Evolutionary conservation across 2,888 invertebrate genomes (phyloP).

Genomic region (Muscina levida): DNA sequence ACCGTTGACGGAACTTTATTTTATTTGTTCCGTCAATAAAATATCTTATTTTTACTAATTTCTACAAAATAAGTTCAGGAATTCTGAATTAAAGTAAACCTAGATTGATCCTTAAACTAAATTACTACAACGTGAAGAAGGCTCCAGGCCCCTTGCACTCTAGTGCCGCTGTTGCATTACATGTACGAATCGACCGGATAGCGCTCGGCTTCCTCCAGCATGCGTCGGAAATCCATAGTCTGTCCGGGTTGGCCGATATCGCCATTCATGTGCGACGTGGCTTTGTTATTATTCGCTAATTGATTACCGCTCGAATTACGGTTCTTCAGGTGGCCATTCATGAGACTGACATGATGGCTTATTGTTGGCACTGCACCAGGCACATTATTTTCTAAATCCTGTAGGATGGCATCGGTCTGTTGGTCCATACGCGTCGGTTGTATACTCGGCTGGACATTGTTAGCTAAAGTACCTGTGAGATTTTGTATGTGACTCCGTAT

Average conservation of each 20-base stretch:
- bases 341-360: constrained; percentile 79
- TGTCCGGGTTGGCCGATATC: constrained; percentile 72
- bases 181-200: constrained; percentile 78
- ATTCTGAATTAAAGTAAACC: background rate
- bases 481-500: constrained; percentile 86
- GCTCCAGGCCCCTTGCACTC: background rate
- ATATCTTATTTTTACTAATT: background rate
- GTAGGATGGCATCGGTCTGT: constrained; percentile 77
- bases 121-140: background rate
- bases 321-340: constrained; percentile 78
- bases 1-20: constrained; percentile 40
- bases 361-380: constrained; percentile 80
- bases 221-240: constrained; percentile 76
- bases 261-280: constrained; percentile 73
- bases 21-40: background rate
- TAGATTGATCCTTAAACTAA: constrained; percentile 13
- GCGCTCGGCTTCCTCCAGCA: constrained; percentile 79
- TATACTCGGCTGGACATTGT: constrained; percentile 56
- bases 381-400: constrained; percentile 79
- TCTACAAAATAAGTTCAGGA: background rate
- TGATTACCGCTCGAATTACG: constrained; percentile 69
- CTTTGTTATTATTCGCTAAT: constrained; percentile 63
- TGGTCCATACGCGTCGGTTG: constrained; percentile 65
- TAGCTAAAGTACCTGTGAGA: constrained; percentile 72
- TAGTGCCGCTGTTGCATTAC: constrained; percentile 66